These are phyloP conservation scores for Cliona cf. orientalis DNA, from an alignment of 37 sponge, comb jelly and placozoan species.

Conservation along the genomic window DNA sequence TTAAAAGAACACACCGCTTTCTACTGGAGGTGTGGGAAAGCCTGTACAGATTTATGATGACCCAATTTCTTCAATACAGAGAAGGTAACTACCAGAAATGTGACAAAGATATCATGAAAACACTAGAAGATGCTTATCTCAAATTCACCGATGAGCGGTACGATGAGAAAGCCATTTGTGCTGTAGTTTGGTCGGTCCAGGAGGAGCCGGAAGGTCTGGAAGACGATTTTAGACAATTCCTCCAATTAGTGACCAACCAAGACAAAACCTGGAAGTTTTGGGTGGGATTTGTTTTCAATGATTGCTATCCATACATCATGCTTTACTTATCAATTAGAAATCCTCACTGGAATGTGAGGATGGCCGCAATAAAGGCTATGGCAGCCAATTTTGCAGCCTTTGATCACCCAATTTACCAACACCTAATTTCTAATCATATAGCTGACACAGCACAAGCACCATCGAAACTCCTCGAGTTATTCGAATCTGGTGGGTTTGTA, in stretches of 20 bases:
- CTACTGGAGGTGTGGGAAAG: conserved; percentile 31
- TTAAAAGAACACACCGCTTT: conserved; percentile 31
- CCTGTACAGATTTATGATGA: too few relatives aligned
- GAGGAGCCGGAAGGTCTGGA: too few relatives aligned
- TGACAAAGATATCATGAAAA: too few relatives aligned
- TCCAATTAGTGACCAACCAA: too few relatives aligned
- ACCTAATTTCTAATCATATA: conserved; percentile 19
- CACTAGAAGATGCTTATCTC: too few relatives aligned
- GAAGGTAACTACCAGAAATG: too few relatives aligned
- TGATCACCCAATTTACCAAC: conserved; percentile 31
- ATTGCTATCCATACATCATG: conserved; percentile 17
- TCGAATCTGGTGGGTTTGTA: conserved; percentile 27
- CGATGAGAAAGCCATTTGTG: too few relatives aligned
- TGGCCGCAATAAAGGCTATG: conserved; percentile 30
- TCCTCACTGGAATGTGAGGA: conserved; percentile 32
- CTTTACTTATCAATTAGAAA: conserved; percentile 32
- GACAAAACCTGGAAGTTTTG: conserved; percentile 52
- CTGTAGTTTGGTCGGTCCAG: too few relatives aligned
- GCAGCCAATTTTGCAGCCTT: conserved; percentile 36
- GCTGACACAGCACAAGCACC: conserved; percentile 4
- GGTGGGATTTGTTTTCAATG: conserved; percentile 35
- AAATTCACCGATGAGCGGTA: too few relatives aligned
- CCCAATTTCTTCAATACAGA: too few relatives aligned
- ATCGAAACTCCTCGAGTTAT: neutral
- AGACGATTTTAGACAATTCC: too few relatives aligned